Conservation (phyloP, 1,140 invertebrate species). For the Drosophila setifemur region DNA sequence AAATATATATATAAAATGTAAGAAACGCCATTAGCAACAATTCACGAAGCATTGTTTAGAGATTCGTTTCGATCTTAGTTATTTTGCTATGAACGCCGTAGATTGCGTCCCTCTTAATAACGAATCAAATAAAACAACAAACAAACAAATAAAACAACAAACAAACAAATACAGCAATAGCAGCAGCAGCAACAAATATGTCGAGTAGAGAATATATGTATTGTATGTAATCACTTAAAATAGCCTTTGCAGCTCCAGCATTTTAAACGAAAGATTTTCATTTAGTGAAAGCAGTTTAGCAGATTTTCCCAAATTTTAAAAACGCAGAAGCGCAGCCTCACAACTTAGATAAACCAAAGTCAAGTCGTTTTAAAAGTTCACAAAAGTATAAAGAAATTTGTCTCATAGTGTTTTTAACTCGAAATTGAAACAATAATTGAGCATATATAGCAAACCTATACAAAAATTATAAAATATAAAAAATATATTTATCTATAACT, state of each 20-base stretch:
- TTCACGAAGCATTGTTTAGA: slow-evolving; percentile 35
- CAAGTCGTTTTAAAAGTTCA: slow-evolving; percentile 42
- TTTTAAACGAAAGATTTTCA: slow-evolving; percentile 36
- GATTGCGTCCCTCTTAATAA: slow-evolving; percentile 14
- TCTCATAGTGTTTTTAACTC: slow-evolving; percentile 64
- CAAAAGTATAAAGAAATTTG: slow-evolving; percentile 33
- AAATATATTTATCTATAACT: slow-evolving; percentile 63
- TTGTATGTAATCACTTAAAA: slow-evolving; percentile 48
- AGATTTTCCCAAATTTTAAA: slow-evolving; percentile 39
- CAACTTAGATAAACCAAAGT: slow-evolving; percentile 44
- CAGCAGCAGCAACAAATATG: slow-evolving; percentile 31
- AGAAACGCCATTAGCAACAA: slow-evolving; percentile 32
- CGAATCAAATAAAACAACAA: too few species aligned
- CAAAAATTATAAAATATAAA: slow-evolving; percentile 27
- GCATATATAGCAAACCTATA: slow-evolving; percentile 58
- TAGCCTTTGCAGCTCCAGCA: slow-evolving; percentile 45
- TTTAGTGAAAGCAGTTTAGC: slow-evolving; percentile 34
- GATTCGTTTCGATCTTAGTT: slow-evolving; percentile 35
- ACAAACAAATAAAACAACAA: slow-evolving; percentile 16
- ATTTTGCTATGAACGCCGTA: slow-evolving; percentile 18
- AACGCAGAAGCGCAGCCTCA: slow-evolving; percentile 9
- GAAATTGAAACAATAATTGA: slow-evolving; percentile 73
- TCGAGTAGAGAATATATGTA: slow-evolving; percentile 38
- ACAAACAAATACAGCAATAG: slow-evolving; percentile 9
- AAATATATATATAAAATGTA: slow-evolving; percentile 22